Percentiles rank a stretch among this genome's conserved stretches.
These are phyloP conservation scores for Lithobius niger DNA, from an alignment of 1,140 invertebrate genomes.

Conservation along the genomic window DNA sequence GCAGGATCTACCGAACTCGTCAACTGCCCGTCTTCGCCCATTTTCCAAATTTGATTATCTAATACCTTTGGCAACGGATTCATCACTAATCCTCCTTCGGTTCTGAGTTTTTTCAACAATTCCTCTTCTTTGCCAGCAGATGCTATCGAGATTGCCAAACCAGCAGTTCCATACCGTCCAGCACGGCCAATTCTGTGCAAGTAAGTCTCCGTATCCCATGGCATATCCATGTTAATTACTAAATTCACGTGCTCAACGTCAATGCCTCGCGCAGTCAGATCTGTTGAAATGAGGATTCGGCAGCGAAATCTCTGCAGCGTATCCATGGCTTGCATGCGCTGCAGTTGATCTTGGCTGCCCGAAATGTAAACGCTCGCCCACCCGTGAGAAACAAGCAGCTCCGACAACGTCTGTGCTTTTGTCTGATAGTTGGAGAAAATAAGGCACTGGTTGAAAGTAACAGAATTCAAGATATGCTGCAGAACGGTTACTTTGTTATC, in stretches of 20 bases:
- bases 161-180: slow-evolving; percentile 66
- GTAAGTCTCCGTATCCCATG: slow-evolving; percentile 70
- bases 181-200: slow-evolving; percentile 90
- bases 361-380: slow-evolving; percentile 57
- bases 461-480: slow-evolving; percentile 48
- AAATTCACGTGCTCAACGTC: slow-evolving; percentile 86
- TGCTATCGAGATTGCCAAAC: too few species aligned
- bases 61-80: too few species aligned
- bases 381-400: slow-evolving; percentile 49
- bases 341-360: slow-evolving; percentile 59
- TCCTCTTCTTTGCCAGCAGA: too few species aligned
- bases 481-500: slow-evolving; percentile 55
- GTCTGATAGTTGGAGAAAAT: slow-evolving; percentile 80
- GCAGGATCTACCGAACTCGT: too few species aligned
- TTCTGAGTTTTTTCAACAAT: too few species aligned
- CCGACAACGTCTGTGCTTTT: slow-evolving; percentile 50
- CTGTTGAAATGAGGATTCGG: slow-evolving; percentile 78
- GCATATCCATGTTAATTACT: slow-evolving; percentile 83
- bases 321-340: slow-evolving; percentile 56
- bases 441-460: slow-evolving; percentile 74
- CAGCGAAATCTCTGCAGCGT: slow-evolving; percentile 60
- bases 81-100: too few species aligned
- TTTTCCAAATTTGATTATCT: too few species aligned
- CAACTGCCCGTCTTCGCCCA: too few species aligned
- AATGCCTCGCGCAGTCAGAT: slow-evolving; percentile 63